A percentile compares a stretch with the other conserved stretches of the same genome.
phyloP scores from a whole-genome alignment of 92 coral and sea anemone species.

The Palythoa grandis region DNA sequence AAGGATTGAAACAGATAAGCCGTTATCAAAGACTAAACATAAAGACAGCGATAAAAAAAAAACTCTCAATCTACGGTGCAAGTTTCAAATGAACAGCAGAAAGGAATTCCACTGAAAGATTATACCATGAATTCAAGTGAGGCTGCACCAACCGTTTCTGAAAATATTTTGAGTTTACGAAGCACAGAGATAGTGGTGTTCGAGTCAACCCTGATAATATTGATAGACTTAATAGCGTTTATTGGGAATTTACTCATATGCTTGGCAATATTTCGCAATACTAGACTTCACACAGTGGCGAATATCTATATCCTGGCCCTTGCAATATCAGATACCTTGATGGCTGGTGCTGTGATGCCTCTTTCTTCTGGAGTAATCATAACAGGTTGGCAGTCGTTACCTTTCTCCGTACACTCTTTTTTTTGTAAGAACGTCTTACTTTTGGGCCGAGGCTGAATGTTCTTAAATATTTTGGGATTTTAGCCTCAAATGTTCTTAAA shows the following conservation, averaged over 20 bases:
- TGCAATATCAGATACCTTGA: conserved; percentile 11
- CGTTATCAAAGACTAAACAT: neutral
- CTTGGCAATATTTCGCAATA: conserved; percentile 32
- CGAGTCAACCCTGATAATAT: conserved; percentile 1
- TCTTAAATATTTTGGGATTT: no score
- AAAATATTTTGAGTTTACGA: conserved; percentile 25
- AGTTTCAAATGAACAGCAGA: neutral
- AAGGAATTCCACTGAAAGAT: neutral
- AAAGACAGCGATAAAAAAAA: neutral
- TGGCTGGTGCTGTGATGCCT: conserved; percentile 8
- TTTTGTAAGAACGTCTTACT: no score
- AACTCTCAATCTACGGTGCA: neutral
- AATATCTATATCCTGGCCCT: conserved; percentile 30
- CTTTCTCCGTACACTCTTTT: no score
- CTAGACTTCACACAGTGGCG: conserved; percentile 20
- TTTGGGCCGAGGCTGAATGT: no score
- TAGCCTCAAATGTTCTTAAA: no score
- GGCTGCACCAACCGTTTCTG: neutral
- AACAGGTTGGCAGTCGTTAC: conserved; percentile 1
- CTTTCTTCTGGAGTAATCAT: conserved; percentile 11
- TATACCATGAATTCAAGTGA: neutral
- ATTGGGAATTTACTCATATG: conserved; percentile 19
- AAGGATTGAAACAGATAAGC: no score
- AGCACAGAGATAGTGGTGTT: neutral
- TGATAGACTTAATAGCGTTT: neutral